Evolutionary conservation across 2,888 invertebrate genomes (phyloP), one percentile per base, ranked within the genome.

Genomic region (Tenodera sinensis): DNA sequence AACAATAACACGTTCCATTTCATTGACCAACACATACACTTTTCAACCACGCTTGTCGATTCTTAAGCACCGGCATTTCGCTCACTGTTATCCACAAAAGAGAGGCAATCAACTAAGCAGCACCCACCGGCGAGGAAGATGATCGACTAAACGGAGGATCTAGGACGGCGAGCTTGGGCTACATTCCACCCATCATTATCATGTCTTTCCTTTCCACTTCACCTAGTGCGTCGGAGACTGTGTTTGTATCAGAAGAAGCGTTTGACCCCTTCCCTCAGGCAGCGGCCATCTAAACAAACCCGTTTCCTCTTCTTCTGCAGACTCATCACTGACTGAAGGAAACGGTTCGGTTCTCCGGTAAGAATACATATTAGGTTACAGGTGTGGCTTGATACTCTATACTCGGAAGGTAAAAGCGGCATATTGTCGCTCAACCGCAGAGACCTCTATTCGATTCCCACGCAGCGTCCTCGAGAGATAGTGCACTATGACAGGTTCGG

Each of bases 221-320:
- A 86, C 71, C 28, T 42, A 82, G 82, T 12, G 87, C 82, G 34
- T 81, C 20, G 81, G 34, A 20, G 87, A 42, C 42, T 42, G 42
- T 34, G 34, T 34, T 34, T 34, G 34, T 34, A 54, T 42, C 85
- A 12, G 25, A 7, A 84, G 84, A 71, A 42, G 81, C 47, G 34
- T 82, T 81, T 87, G 87, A 87, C 87, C 87, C 28, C 87, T 83
- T 87, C 82, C 87, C 87, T 82, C 14, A 30, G 83, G 87, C 87
- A 82, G 82, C 6, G 30, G 30, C 28, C 54, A 86, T 28, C 86
- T 28, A 54, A 83, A 87, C 87, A 87, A 87, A 87, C 87, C 82
- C 83, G 87, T 87, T 86, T 47, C 54, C 54, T 71, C 54, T 71
- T 71, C 54, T 20, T 71, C 54, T 71, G 54, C 54, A 71, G 54